Conservation (phyloP, 1,140 invertebrate genomes). For the Caenorhabditis latens region DNA sequence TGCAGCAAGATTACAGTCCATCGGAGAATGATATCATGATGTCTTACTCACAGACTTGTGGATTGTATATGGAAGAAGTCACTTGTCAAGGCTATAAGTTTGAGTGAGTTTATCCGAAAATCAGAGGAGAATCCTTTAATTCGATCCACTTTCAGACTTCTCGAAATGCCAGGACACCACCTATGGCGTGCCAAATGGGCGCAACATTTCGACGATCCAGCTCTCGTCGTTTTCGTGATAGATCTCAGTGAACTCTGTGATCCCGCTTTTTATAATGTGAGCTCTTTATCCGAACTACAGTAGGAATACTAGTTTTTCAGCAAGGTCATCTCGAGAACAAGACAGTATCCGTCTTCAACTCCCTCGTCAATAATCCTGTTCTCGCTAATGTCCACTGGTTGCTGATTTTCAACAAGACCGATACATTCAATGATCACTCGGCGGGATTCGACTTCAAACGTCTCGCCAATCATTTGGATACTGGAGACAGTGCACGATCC, state of each 20-base stretch:
- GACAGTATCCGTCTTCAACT: background rate
- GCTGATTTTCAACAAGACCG: slow-evolving; percentile 20
- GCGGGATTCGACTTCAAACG: slow-evolving; percentile 16
- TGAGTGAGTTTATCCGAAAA: background rate
- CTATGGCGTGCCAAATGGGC: slow-evolving; percentile 9
- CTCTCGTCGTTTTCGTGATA: slow-evolving; percentile 16
- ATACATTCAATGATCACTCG: slow-evolving; percentile 46
- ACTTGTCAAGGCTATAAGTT: slow-evolving; percentile 14
- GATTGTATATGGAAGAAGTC: background rate
- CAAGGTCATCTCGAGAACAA: slow-evolving; percentile 27
- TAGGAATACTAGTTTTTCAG: background rate
- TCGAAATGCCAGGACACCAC: slow-evolving; percentile 46
- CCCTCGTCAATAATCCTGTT: background rate
- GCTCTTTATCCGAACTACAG: too few species aligned
- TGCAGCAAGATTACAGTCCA: background rate
- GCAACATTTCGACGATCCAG: slow-evolving; percentile 26
- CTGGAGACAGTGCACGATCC: slow-evolving; percentile 11
- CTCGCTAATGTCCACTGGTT: slow-evolving; percentile 31
- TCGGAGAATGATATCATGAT: slow-evolving; percentile 14
- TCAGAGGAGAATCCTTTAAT: too few species aligned
- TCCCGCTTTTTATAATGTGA: slow-evolving; percentile 17
- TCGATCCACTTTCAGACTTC: background rate
- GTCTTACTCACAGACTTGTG: slow-evolving; percentile 28
- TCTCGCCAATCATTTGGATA: slow-evolving; percentile 39
- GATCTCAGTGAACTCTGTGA: slow-evolving; percentile 37